Conservation (phyloP, 92 coral and sea anemone genomes). For the Zoanthus gigantus region DNA sequence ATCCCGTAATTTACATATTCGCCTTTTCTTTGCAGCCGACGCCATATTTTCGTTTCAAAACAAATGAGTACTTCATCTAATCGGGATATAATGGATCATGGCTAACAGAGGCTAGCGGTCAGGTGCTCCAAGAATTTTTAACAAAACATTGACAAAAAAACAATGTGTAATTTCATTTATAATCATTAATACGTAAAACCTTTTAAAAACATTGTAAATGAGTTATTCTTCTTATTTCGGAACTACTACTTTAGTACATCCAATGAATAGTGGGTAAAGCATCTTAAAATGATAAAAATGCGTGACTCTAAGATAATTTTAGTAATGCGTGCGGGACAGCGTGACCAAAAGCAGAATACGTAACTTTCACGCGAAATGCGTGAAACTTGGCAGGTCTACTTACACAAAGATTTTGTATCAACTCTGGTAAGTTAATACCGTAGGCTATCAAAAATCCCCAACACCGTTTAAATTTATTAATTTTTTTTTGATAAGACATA, state of each 20-base stretch:
- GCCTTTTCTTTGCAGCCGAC: too few relatives aligned
- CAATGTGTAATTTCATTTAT: slow-evolving; percentile 10
- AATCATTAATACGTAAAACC: slow-evolving; percentile 13
- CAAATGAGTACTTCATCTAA: background rate
- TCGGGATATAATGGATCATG: slow-evolving; percentile 13
- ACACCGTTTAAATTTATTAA: too few relatives aligned
- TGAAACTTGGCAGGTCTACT: slow-evolving; percentile 31
- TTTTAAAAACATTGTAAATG: slow-evolving; percentile 16
- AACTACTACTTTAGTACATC: background rate
- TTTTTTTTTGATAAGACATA: too few relatives aligned
- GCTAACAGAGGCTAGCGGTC: slow-evolving; percentile 15
- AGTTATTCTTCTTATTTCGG: slow-evolving; percentile 14
- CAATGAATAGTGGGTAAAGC: slow-evolving; percentile 17
- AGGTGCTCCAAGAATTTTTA: slow-evolving; percentile 20
- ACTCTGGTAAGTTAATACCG: too few relatives aligned
- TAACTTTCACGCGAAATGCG: slow-evolving; percentile 32
- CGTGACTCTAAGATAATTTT: slow-evolving; percentile 18
- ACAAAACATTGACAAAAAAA: slow-evolving; percentile 7
- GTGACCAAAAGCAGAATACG: slow-evolving; percentile 31
- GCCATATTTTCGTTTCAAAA: too few relatives aligned
- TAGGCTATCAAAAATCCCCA: too few relatives aligned
- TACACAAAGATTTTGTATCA: too few relatives aligned
- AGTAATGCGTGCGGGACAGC: slow-evolving; percentile 25
- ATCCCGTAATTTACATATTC: too few relatives aligned
- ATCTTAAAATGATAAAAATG: slow-evolving; percentile 3